These are phyloP conservation scores for Automeris io DNA, from an alignment of 2,888 invertebrate genomes.

Conservation along the genomic window DNA sequence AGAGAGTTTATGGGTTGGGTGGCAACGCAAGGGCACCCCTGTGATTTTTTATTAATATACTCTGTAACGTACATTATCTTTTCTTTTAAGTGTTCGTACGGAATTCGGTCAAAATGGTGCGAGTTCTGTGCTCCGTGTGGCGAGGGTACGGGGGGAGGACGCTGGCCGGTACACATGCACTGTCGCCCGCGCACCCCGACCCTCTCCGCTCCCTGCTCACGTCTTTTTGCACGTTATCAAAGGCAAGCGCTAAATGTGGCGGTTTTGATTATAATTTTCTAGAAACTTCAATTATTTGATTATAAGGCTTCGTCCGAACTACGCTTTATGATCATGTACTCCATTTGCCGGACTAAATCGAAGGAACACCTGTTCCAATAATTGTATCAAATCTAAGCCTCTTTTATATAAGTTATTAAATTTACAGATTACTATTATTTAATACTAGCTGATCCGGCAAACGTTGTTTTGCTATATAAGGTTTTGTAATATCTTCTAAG, in stretches of 20 bases:
- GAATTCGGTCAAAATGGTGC: slow-evolving; percentile 67
- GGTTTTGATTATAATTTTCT: neutral
- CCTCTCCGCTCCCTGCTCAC: slow-evolving; percentile 50
- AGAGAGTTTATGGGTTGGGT: too few species aligned
- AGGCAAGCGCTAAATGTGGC: slow-evolving; percentile 30
- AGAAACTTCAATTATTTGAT: neutral
- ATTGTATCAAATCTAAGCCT: too few species aligned
- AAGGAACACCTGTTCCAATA: too few species aligned
- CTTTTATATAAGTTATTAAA: too few species aligned
- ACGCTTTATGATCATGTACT: too few species aligned
- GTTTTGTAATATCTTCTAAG: too few species aligned
- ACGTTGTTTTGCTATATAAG: too few species aligned
- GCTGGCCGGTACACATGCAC: slow-evolving; percentile 64
- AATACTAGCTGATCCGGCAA: too few species aligned
- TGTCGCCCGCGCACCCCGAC: slow-evolving; percentile 56
- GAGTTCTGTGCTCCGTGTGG: slow-evolving; percentile 61
- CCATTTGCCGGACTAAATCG: too few species aligned
- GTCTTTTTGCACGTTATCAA: slow-evolving; percentile 64
- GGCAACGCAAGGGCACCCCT: too few species aligned
- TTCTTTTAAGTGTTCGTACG: slow-evolving; percentile 51
- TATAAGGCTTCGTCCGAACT: too few species aligned
- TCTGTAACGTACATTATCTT: neutral
- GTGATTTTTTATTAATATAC: neutral
- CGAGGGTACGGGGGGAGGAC: slow-evolving; percentile 59
- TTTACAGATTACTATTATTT: too few species aligned